These are phyloP conservation scores for Drosophila lacteicornis DNA, from an alignment of 1,140 invertebrate species.

Conservation along the genomic window DNA sequence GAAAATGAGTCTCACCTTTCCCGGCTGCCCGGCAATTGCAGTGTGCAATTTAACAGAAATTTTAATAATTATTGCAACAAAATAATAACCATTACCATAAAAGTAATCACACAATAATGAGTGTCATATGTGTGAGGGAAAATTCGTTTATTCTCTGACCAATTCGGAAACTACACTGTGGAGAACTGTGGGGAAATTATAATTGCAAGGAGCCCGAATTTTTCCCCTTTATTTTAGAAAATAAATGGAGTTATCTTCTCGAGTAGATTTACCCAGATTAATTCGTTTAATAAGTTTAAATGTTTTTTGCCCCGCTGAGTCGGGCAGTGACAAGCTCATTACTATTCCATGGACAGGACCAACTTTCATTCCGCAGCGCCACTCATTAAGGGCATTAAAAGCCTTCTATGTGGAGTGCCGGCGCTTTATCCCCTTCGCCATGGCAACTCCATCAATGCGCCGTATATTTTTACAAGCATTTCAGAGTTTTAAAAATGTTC, in stretches of 20 bases:
- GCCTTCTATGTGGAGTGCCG: slow-evolving; percentile 65
- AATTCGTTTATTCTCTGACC: background rate
- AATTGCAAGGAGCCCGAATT: background rate
- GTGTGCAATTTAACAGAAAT: slow-evolving; percentile 49
- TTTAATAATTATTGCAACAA: slow-evolving; percentile 69
- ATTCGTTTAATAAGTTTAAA: slow-evolving; percentile 45
- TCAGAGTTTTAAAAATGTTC: slow-evolving; percentile 45
- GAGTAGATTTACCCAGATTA: slow-evolving; percentile 26
- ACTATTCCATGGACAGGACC: slow-evolving; percentile 34
- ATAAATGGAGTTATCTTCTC: background rate
- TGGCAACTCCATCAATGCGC: slow-evolving; percentile 75
- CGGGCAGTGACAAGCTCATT: slow-evolving; percentile 50
- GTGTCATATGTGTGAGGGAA: slow-evolving; percentile 61
- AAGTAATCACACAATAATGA: slow-evolving; percentile 73
- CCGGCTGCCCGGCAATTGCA: background rate
- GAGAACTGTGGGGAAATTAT: background rate
- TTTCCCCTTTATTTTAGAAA: background rate
- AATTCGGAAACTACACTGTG: background rate
- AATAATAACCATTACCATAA: slow-evolving; percentile 73
- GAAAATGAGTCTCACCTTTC: slow-evolving; percentile 55
- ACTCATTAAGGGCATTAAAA: slow-evolving; percentile 79
- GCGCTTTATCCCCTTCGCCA: slow-evolving; percentile 48
- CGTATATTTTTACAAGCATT: slow-evolving; percentile 68
- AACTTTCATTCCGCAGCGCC: slow-evolving; percentile 45
- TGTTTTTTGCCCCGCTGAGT: slow-evolving; percentile 9